phyloP scores from a whole-genome alignment of 2,113 vertebrate genomes.

The Nanger granti region DNA sequence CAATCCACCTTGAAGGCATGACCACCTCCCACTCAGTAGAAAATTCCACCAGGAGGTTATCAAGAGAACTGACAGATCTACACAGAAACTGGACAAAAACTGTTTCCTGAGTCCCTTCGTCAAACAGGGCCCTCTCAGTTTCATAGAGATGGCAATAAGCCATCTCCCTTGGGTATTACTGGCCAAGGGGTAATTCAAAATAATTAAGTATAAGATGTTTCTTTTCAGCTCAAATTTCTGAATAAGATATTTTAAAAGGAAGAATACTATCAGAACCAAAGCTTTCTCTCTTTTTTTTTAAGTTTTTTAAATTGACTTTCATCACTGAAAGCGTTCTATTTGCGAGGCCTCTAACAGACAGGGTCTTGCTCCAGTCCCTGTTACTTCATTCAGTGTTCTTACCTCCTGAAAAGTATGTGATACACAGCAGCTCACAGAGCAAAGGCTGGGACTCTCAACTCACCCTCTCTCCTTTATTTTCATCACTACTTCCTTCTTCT shows the following conservation, averaged over 20 bases:
- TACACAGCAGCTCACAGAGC: neutral
- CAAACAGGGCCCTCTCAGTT: neutral
- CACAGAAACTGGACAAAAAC: neutral
- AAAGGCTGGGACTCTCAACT: neutral
- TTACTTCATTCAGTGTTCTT: neutral
- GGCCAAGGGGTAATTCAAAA: neutral
- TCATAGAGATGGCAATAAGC: neutral
- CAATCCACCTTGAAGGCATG: neutral
- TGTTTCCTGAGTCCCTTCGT: neutral
- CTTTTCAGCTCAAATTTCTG: slow-evolving; percentile 6
- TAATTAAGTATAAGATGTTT: neutral
- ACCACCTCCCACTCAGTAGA: neutral
- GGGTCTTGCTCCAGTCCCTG: neutral
- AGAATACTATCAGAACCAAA: neutral
- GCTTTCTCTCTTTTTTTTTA: neutral
- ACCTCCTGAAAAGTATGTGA: neutral
- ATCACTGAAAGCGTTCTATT: neutral
- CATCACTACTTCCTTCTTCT: neutral
- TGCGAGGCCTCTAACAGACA: neutral
- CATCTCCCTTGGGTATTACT: neutral
- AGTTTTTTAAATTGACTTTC: neutral
- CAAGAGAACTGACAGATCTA: neutral
- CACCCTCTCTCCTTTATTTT: neutral
- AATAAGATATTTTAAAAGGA: neutral
- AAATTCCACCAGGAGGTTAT: neutral